Evolutionary conservation across 2,888 invertebrate species (phyloP), one percentile per base, ranked within the genome.

Genomic region (Ectemnius lituratus): DNA sequence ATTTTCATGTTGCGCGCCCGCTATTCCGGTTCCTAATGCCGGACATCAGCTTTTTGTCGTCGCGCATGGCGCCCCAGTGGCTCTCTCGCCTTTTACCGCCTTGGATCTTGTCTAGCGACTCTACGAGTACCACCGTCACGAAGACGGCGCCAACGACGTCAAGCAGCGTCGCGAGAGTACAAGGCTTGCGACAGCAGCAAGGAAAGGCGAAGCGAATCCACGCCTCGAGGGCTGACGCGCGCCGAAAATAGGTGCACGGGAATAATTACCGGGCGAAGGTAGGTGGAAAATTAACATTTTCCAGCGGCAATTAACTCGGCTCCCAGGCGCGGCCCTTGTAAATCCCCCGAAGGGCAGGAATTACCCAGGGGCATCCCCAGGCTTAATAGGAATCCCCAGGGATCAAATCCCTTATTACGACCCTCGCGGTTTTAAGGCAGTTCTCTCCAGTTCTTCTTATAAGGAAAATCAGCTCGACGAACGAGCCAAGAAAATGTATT

Each of bases 1-100:
- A 81, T 76, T 73, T 75, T 70, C 76, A 66, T 72, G 76, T 75
- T 78, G 81, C 73, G 70, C 71, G 75, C 76, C 70, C 61, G 37
- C 73, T 74, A 80, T 82, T 77, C 77, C 73, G 71, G 65, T 80
- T 72, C 72, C 77, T 72, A 76, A 66, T 60, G 57, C 60, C 69
- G 71, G 67, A 60, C 73, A 69, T 64, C n/a, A 56, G 18, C 45
- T 71, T 52, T 66, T 67, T 70, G 20, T 18, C n/a, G 13, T 16
- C 13, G 4, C 13, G n/a, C 8, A 16, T 3, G 5, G 52, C 45
- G 18, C 6, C 23, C n/a, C 16, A 27, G 18, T 57, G 1, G 4
- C 58, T 13, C 45, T 46, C 49, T 11, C 46, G 16, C 18, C 20
- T 62, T 62, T 62, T 47, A 4, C 61, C 37, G 16, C 20, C 58